Conservation (phyloP, 2,888 invertebrate genomes). For the Mamestra brassicae region DNA sequence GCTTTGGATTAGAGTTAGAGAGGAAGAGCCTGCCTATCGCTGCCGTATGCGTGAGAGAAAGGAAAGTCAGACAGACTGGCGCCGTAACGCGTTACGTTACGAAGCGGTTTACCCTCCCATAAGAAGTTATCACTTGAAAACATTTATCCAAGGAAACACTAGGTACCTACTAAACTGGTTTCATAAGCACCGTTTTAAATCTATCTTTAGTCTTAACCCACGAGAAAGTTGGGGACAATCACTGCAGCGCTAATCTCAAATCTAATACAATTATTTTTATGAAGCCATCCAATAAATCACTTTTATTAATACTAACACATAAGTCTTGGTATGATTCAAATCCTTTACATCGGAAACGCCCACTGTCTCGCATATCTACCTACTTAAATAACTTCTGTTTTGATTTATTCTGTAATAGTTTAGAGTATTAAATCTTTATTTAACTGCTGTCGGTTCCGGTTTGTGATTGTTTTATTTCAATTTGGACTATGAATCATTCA, state of each 20-base stretch:
- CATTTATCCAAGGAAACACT: too few species aligned
- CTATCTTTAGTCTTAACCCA: background rate
- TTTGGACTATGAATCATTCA: background rate
- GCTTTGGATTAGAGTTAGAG: too few species aligned
- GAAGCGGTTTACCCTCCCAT: too few species aligned
- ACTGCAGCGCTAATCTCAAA: background rate
- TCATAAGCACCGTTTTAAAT: background rate
- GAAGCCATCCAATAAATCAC: slow-evolving; percentile 39
- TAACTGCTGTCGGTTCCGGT: slow-evolving; percentile 4
- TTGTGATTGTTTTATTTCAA: slow-evolving; percentile 10
- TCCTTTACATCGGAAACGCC: slow-evolving; percentile 32
- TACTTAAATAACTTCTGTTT: slow-evolving; percentile 9
- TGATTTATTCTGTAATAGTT: slow-evolving; percentile 1
- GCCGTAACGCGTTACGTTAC: too few species aligned
- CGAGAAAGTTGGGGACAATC: background rate
- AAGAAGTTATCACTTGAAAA: too few species aligned
- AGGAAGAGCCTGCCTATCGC: too few species aligned
- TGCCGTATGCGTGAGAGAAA: too few species aligned
- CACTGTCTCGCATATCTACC: slow-evolving; percentile 19
- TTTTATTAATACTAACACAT: slow-evolving; percentile 25
- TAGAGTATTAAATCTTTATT: slow-evolving; percentile 40
- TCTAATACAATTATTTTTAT: slow-evolving; percentile 24
- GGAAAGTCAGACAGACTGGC: too few species aligned
- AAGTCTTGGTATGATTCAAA: slow-evolving; percentile 22
- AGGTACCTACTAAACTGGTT: background rate